Percentiles rank a stretch among this genome's conserved stretches.
phyloP scores from a whole-genome alignment of 1,140 invertebrate genomes.

The Caerostris darwini region DNA sequence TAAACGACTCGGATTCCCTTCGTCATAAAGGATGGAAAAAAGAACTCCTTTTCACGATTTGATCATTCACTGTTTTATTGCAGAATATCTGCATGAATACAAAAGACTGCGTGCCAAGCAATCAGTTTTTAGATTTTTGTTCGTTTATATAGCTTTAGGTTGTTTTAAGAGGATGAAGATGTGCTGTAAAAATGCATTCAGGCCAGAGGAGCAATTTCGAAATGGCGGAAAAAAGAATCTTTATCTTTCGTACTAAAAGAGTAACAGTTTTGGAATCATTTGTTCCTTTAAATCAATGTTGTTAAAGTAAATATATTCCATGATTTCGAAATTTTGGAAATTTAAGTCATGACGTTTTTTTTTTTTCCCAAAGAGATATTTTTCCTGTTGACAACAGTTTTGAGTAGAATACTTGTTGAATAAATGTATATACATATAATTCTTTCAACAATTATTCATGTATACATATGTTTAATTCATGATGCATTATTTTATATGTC shows the following conservation, averaged over 20 bases:
- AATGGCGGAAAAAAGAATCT: not conserved
- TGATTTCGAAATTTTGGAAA: not conserved
- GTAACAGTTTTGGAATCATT: constrained; percentile 4
- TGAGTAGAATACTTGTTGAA: not conserved
- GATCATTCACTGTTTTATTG: constrained; percentile 52
- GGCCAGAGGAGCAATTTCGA: constrained; percentile 10
- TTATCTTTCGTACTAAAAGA: constrained; percentile 32
- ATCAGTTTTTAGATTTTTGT: constrained; percentile 34
- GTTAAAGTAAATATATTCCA: not conserved
- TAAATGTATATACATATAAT: not conserved
- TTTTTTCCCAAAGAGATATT: not conserved
- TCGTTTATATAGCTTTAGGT: constrained; percentile 5
- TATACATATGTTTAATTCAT: too few species aligned
- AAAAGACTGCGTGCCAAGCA: constrained; percentile 33
- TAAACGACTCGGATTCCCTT: constrained; percentile 47
- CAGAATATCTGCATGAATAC: constrained; percentile 59
- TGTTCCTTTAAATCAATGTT: not conserved
- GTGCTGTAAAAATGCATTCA: constrained; percentile 26
- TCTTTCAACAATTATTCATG: too few species aligned
- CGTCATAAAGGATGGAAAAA: constrained; percentile 10
- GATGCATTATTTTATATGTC: too few species aligned
- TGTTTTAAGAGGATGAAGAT: constrained; percentile 11
- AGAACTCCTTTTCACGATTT: constrained; percentile 26
- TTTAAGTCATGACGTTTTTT: not conserved
- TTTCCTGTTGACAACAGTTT: not conserved